These are phyloP conservation scores for Pyrgus malvae DNA, from an alignment of 2,888 invertebrate species.

Conservation along the genomic window DNA sequence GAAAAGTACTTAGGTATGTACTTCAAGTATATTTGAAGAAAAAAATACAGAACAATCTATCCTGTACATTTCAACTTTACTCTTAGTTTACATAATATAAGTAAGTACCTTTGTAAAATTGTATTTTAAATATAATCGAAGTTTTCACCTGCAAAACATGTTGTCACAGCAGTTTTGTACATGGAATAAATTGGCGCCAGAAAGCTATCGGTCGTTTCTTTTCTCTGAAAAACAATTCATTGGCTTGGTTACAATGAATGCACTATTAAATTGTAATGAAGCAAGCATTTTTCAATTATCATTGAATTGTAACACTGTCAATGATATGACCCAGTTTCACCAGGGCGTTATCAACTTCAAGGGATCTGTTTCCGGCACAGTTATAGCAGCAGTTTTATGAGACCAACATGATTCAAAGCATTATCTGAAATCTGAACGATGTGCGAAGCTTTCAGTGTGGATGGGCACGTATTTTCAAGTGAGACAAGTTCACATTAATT, in stretches of 20 bases:
- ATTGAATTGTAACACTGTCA: conserved; percentile 59
- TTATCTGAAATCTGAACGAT: too few relatives aligned
- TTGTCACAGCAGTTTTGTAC: conserved; percentile 62
- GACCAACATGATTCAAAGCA: neutral
- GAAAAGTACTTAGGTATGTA: too few relatives aligned
- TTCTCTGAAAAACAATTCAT: conserved; percentile 49
- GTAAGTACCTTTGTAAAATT: too few relatives aligned
- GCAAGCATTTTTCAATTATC: conserved; percentile 20
- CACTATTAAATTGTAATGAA: neutral
- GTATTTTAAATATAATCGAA: neutral
- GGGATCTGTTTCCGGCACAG: conserved; percentile 50
- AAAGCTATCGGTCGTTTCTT: conserved; percentile 58
- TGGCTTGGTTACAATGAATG: too few relatives aligned
- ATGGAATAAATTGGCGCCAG: conserved; percentile 56
- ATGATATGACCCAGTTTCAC: conserved; percentile 66
- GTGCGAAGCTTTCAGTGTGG: neutral
- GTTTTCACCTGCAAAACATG: conserved; percentile 60
- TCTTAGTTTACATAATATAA: neutral
- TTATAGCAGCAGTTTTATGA: conserved; percentile 6
- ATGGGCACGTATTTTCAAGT: too few relatives aligned
- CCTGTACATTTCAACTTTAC: neutral
- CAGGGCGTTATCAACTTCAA: conserved; percentile 59
- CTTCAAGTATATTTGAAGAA: too few relatives aligned
- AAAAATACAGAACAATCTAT: too few relatives aligned
- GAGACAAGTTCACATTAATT: too few relatives aligned